Evolutionary conservation across 2,888 invertebrate species (phyloP).

Genomic region (Tenodera sinensis): DNA sequence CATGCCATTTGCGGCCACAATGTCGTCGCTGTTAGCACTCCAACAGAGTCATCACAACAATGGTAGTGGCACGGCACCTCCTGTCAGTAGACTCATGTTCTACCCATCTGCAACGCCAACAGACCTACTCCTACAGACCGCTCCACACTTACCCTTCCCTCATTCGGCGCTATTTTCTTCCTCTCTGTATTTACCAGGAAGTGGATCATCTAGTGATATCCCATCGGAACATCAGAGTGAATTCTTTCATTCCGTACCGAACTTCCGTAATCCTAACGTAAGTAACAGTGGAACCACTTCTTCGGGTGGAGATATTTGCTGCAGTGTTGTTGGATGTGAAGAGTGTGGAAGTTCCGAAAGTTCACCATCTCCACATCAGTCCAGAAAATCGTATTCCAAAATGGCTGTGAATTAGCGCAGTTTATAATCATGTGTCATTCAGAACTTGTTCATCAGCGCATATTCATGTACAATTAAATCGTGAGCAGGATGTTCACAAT

Average conservation of each 20-base stretch:
- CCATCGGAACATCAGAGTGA: neutral
- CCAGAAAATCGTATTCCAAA: constrained; percentile 6
- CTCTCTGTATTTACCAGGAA: constrained; percentile 2
- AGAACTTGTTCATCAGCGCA: no score
- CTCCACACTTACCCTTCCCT: constrained; percentile 6
- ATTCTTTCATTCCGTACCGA: neutral
- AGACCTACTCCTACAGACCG: neutral
- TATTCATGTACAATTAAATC: no score
- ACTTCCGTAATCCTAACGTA: neutral
- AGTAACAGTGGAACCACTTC: neutral
- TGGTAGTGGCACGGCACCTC: neutral
- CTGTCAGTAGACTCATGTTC: constrained; percentile 15
- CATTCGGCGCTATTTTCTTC: constrained; percentile 13
- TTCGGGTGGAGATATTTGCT: neutral
- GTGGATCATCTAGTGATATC: neutral
- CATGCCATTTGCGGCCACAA: constrained; percentile 22
- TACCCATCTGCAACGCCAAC: neutral
- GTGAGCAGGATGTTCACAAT: no score
- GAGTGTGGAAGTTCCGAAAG: constrained; percentile 10
- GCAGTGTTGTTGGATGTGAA: constrained; percentile 18
- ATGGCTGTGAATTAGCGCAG: neutral
- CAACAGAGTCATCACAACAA: constrained; percentile 17
- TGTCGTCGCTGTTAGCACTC: constrained; percentile 25
- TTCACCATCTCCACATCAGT: neutral
- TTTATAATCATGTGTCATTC: neutral